These are phyloP conservation scores for Drosophila murphyi DNA, from an alignment of 1,140 invertebrate genomes.

Conservation along the genomic window DNA sequence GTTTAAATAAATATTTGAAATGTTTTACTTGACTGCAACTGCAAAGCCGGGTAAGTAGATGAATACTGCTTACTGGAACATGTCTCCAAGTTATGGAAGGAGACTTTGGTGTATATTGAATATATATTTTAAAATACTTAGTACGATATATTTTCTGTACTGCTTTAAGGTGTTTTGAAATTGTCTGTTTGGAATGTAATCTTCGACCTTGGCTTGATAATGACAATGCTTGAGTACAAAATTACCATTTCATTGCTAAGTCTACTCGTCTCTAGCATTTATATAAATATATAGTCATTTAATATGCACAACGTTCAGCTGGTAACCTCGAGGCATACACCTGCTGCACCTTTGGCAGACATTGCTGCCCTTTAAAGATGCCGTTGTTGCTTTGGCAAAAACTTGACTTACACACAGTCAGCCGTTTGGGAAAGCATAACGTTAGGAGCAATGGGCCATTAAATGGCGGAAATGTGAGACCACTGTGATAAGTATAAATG, in stretches of 20 bases:
- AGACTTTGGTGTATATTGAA: too few species aligned
- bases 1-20: conserved; percentile 9
- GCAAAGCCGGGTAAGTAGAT: background rate
- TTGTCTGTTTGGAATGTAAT: too few species aligned
- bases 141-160: too few species aligned
- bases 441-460: conserved; percentile 55
- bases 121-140: too few species aligned
- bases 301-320: conserved; percentile 8
- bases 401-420: conserved; percentile 9
- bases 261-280: background rate
- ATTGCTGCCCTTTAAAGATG: conserved; percentile 42
- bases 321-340: conserved; percentile 18
- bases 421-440: conserved; percentile 30
- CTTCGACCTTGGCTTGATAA: too few species aligned
- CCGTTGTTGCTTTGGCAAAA: background rate
- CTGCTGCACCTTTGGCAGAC: conserved; percentile 49
- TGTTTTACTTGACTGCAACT: background rate
- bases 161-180: too few species aligned
- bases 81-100: too few species aligned
- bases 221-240: background rate
- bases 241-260: background rate
- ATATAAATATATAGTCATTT: background rate
- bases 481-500: conserved; percentile 35
- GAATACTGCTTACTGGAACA: background rate
- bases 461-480: conserved; percentile 48